Conservation (phyloP, 1,140 invertebrate species). For the Aphidius ervi region DNA sequence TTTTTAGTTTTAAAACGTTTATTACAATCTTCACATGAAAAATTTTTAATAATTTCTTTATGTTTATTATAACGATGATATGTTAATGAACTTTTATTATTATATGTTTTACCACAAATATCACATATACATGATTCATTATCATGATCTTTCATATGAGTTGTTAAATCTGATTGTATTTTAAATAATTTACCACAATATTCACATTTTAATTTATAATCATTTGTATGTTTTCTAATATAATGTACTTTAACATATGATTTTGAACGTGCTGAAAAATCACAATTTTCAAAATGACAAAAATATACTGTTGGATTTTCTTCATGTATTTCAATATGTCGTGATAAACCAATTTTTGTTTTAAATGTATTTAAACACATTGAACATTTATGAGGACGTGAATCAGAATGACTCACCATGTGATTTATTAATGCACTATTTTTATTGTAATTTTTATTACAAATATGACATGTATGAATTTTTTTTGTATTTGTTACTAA, state of each 20-base stretch:
- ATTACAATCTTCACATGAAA: slow-evolving; percentile 51
- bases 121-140: slow-evolving; percentile 49
- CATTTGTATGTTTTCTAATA: slow-evolving; percentile 55
- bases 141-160: slow-evolving; percentile 52
- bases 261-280: slow-evolving; percentile 48
- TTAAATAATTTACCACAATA: slow-evolving; percentile 63
- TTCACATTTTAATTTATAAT: slow-evolving; percentile 57
- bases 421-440: slow-evolving; percentile 43
- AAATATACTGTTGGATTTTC: slow-evolving; percentile 31
- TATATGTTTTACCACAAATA: slow-evolving; percentile 61
- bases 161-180: slow-evolving; percentile 48
- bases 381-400: slow-evolving; percentile 48
- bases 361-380: slow-evolving; percentile 53
- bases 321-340: slow-evolving; percentile 53
- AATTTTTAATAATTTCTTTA: slow-evolving; percentile 50
- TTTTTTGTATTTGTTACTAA: slow-evolving; percentile 14
- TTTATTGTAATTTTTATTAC: slow-evolving; percentile 36
- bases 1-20: slow-evolving; percentile 51
- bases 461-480: slow-evolving; percentile 41
- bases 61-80: slow-evolving; percentile 50
- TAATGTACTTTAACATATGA: slow-evolving; percentile 50
- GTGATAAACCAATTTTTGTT: slow-evolving; percentile 48
- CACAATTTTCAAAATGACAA: slow-evolving; percentile 36
- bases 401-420: slow-evolving; percentile 47
- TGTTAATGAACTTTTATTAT: slow-evolving; percentile 42